Percentiles rank a stretch among this genome's conserved stretches.
Evolutionary conservation across 2,113 vertebrate species (phyloP).

Genomic region (Euleptes europaea): DNA sequence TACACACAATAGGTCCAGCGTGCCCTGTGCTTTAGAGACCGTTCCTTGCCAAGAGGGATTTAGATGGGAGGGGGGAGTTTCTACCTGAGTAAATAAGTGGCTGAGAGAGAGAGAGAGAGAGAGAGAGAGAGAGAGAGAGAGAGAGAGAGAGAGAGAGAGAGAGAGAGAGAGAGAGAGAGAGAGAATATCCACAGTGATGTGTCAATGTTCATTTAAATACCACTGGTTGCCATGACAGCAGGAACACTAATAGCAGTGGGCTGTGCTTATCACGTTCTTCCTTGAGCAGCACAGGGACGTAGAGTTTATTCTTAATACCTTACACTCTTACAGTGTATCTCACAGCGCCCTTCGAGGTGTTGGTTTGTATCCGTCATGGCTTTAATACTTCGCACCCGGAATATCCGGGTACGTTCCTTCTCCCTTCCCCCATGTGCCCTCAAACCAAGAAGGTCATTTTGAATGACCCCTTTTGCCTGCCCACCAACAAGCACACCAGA

Average conservation of each 20-base stretch:
- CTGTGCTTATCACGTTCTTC: slow-evolving; percentile 7
- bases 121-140: not conserved
- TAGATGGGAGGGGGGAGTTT: not conserved
- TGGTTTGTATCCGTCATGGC: not conserved
- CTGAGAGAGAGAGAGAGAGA: too few species aligned
- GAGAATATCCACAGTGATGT: accelerated
- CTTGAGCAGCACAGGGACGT: not conserved
- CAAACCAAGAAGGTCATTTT: not conserved
- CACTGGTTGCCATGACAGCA: not conserved
- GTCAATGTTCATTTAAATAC: not conserved
- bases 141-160: too few species aligned
- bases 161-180: too few species aligned
- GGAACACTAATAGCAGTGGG: not conserved
- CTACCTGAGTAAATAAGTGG: not conserved
- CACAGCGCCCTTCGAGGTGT: not conserved
- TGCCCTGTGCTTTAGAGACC: not conserved
- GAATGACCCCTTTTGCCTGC: not conserved
- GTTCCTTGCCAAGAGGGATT: not conserved
- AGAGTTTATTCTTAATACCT: not conserved
- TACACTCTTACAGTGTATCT: not conserved
- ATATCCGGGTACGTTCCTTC: not conserved
- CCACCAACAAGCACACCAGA: not conserved
- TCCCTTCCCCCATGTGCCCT: not conserved
- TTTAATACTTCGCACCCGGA: not conserved
- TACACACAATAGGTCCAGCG: not conserved